Percentiles rank a stretch among this genome's conserved stretches.
phyloP scores from a whole-genome alignment of 2,888 invertebrate genomes.

The Nomada ruficornis region DNA sequence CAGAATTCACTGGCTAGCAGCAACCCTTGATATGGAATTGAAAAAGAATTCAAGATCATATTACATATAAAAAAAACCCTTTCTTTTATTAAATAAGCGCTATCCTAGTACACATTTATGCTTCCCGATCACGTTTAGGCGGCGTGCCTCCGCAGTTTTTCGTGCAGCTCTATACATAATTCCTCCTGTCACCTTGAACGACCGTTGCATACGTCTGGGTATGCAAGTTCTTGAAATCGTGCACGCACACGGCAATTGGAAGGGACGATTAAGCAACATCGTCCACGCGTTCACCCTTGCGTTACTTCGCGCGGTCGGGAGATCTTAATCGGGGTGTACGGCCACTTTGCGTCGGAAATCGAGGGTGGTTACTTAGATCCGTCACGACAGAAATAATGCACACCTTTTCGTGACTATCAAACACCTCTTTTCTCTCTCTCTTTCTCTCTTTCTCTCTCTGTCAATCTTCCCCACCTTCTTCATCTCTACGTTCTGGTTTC shows the following conservation, averaged over 20 bases:
- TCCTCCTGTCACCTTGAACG: conserved; percentile 36
- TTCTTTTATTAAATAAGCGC: too few species aligned
- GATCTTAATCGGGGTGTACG: conserved; percentile 80
- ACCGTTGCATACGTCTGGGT: conserved; percentile 26
- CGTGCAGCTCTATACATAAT: conserved; percentile 11
- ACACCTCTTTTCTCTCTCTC: conserved; percentile 31
- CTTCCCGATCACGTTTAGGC: too few species aligned
- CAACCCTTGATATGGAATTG: too few species aligned
- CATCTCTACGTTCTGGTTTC: not conserved
- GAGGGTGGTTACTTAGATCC: conserved; percentile 80
- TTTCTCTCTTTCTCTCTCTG: conserved; percentile 18
- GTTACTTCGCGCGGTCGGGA: conserved; percentile 53
- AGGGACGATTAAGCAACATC: conserved; percentile 63
- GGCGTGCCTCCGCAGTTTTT: conserved; percentile 20
- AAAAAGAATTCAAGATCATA: too few species aligned
- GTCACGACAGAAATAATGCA: conserved; percentile 77
- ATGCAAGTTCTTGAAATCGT: conserved; percentile 23
- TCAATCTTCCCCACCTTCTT: not conserved
- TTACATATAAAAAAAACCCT: too few species aligned
- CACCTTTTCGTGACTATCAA: conserved; percentile 57
- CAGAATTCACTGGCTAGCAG: too few species aligned
- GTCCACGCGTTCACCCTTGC: conserved; percentile 41
- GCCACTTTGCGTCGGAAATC: conserved; percentile 84
- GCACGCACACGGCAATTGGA: conserved; percentile 54
- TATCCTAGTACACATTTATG: too few species aligned